A percentile compares a stretch with the other conserved stretches of the same genome.
phyloP scores from a whole-genome alignment of 2,113 vertebrate species.

The Carettochelys insculpta region DNA sequence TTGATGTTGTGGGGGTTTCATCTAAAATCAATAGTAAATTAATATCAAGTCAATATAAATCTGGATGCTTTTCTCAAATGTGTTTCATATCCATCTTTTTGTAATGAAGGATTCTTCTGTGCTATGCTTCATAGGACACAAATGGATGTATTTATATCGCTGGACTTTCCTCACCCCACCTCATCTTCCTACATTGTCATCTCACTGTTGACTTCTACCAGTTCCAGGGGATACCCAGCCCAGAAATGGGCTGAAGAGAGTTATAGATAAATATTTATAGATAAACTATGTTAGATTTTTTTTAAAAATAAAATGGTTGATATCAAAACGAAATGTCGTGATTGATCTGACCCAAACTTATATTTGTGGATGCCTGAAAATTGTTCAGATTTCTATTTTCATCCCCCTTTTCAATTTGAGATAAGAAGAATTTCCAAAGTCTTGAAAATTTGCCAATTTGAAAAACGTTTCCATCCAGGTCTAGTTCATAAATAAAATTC shows the following conservation, averaged over 20 bases:
- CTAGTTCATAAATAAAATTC: background rate
- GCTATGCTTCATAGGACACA: conserved; percentile 41
- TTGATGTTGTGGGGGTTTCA: conserved; percentile 17
- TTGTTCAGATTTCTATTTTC: background rate
- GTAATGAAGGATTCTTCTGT: conserved; percentile 16
- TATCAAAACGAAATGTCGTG: background rate
- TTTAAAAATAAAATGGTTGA: background rate
- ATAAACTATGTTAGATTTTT: background rate
- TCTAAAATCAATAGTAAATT: conserved; percentile 52
- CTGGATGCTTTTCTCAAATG: conserved; percentile 20
- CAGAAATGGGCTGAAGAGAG: background rate
- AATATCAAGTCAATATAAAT: conserved; percentile 48
- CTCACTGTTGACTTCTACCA: conserved; percentile 38
- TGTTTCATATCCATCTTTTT: conserved; percentile 10
- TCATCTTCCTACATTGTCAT: background rate
- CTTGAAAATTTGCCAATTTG: accelerated
- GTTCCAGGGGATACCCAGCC: background rate
- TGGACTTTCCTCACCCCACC: conserved; percentile 31
- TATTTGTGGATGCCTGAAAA: background rate
- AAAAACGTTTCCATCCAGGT: background rate
- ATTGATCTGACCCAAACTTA: background rate
- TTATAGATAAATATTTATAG: no score
- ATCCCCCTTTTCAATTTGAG: background rate
- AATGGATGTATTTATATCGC: conserved; percentile 22
- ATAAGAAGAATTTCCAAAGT: background rate